Base-by-base conservation (phyloP, 2,888 invertebrate genomes). In the Dichetophora obliterata region DNA sequence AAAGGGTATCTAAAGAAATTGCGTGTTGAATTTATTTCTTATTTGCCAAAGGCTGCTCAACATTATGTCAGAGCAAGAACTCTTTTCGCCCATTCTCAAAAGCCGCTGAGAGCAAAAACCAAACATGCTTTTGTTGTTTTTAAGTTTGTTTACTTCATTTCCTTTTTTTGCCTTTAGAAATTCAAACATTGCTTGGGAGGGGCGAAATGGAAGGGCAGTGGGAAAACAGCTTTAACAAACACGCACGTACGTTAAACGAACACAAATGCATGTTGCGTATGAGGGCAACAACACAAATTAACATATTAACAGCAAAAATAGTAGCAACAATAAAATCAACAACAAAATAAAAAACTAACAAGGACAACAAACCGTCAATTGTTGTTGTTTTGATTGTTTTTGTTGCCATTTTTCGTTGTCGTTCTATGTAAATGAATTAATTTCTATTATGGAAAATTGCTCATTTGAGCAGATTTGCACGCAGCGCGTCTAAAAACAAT, bases 371-470 rank as follows among this genome's bases (percentile, higher is more conserved):
- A 43, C 43, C 43, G 43, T 43, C 43, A 43, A 43, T 43, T 14
- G 43, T 43, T 43, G 22, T 19, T 27, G 61, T 61, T 14, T 16
- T 54, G 19, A 2, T n/a, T 52, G 50, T 5, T n/a, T 1, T n/a
- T 52, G 31, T 31, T 5, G 31, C 31, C 5, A 31, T n/a, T n/a
- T n/a, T n/a, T 31, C n/a, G 16, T 19, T 54, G 54, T 54, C 19
- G 19, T 22, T 68, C 22, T 19, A 43, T 68, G 68, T 11, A 48
- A 48, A 68, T 68, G 68, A 48, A 68, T 68, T 68, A 68, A 68
- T 68, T 68, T 68, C 48, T 68, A 68, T 68, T 48, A 24, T 11
- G n/a, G 48, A 48, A 68, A 68, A 68, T 48, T 68, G 43, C 43
- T 48, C 48, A 43, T 48, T 68, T 68, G 16, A 24, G 24, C 43